Conservation (phyloP, 2,113 vertebrate species). For the Leptodactylus fuscus region DNA sequence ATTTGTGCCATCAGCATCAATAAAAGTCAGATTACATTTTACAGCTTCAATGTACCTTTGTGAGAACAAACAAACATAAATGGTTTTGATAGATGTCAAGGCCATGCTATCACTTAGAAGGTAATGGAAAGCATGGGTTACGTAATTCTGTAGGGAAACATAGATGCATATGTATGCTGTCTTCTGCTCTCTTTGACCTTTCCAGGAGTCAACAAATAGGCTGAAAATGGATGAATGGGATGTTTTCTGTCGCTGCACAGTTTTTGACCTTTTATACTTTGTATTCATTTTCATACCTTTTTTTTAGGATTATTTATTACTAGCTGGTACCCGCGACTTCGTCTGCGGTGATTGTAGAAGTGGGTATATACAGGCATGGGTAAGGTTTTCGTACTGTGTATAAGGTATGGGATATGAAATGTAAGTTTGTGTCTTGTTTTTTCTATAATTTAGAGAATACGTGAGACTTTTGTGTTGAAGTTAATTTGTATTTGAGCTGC, state of each 20-base stretch:
- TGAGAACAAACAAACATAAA: slow-evolving; percentile 40
- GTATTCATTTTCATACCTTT: neutral
- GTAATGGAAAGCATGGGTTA: slow-evolving; percentile 24
- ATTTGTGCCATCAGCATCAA: slow-evolving; percentile 2
- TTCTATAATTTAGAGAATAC: too few species aligned
- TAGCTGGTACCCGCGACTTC: too few species aligned
- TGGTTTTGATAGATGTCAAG: slow-evolving; percentile 52
- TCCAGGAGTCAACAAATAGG: neutral
- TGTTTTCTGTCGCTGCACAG: neutral
- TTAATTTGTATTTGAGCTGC: too few species aligned
- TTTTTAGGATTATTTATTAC: too few species aligned
- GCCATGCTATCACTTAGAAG: neutral
- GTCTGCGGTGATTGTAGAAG: too few species aligned
- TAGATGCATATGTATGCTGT: slow-evolving; percentile 15
- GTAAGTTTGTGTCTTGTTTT: too few species aligned
- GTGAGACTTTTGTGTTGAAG: too few species aligned
- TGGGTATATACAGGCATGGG: too few species aligned
- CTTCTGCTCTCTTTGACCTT: slow-evolving; percentile 18
- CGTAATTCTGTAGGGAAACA: slow-evolving; percentile 25
- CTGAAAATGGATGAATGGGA: neutral
- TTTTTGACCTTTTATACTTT: neutral
- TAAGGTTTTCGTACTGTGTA: too few species aligned
- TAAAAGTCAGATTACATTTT: slow-evolving; percentile 36
- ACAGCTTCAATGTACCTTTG: neutral
- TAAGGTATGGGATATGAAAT: too few species aligned